A percentile compares a stretch with the other conserved stretches of the same genome.
These are phyloP conservation scores for Protobothrops flavoviridis DNA, from an alignment of 2,113 vertebrate genomes.

Conservation along the genomic window DNA sequence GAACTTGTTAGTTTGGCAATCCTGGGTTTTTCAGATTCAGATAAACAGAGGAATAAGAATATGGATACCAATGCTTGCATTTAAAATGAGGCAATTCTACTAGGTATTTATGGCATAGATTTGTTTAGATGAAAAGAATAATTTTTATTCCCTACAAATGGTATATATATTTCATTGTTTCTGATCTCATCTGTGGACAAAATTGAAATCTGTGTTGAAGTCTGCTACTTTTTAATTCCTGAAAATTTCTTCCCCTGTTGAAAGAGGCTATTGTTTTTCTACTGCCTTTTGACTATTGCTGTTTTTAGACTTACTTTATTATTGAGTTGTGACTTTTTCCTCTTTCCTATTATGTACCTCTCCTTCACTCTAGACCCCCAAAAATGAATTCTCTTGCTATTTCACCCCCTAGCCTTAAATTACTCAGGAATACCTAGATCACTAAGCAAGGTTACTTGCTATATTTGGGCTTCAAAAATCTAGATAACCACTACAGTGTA, in stretches of 20 bases:
- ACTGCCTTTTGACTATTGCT: neutral
- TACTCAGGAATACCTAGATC: neutral
- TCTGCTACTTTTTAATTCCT: neutral
- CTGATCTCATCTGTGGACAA: neutral
- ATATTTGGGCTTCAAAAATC: neutral
- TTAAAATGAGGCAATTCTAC: neutral
- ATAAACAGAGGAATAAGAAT: neutral
- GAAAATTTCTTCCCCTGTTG: neutral
- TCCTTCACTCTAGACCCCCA: neutral
- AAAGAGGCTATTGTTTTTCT: neutral
- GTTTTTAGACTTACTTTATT: neutral
- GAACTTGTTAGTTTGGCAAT: neutral
- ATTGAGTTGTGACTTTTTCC: neutral
- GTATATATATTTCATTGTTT: neutral
- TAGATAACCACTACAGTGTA: neutral
- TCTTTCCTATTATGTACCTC: neutral
- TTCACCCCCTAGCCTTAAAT: neutral
- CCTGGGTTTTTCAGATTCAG: neutral
- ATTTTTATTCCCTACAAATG: neutral
- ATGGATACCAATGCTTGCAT: neutral
- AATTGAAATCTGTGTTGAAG: neutral
- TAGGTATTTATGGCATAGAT: neutral
- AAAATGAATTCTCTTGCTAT: neutral
- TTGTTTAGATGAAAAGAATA: neutral
- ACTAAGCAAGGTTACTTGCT: neutral